phyloP scores from a whole-genome alignment of 1,140 invertebrate species.

The Heliconius nattereri region DNA sequence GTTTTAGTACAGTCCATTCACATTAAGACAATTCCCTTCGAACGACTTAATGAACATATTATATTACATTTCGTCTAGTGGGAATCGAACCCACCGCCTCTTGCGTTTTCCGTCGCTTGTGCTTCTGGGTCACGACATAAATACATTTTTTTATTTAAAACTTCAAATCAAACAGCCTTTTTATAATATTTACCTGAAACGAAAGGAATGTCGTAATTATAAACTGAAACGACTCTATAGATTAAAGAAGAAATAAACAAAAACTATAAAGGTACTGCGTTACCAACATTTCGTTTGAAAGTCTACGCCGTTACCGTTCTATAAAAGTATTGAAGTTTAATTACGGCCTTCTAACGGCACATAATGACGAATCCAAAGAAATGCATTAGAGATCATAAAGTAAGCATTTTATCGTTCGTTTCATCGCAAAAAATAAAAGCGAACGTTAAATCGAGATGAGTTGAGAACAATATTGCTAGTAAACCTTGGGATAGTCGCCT shows the following conservation, averaged over 20 bases:
- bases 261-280: not conserved
- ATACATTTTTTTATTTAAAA: not conserved
- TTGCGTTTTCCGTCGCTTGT: too few species aligned
- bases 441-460: conserved; percentile 17
- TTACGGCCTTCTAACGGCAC: conserved; percentile 16
- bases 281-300: not conserved
- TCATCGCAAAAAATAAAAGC: conserved; percentile 25
- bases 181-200: not conserved
- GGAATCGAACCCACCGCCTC: too few species aligned
- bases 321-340: conserved; percentile 12
- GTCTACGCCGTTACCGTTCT: not conserved
- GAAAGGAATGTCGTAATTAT: not conserved
- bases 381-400: conserved; percentile 27
- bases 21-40: too few species aligned
- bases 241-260: not conserved
- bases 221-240: not conserved
- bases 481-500: not conserved
- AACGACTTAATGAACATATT: too few species aligned
- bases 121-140: too few species aligned
- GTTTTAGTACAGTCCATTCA: too few species aligned
- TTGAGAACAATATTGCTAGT: conserved; percentile 20
- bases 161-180: not conserved
- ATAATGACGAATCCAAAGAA: conserved; percentile 15
- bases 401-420: conserved; percentile 17
- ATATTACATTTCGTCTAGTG: too few species aligned